Evolutionary conservation across 2,797 vertebrate genomes (phyloP), one percentile per base, ranked within the genome.

Genomic region (Lagodon rhomboides): DNA sequence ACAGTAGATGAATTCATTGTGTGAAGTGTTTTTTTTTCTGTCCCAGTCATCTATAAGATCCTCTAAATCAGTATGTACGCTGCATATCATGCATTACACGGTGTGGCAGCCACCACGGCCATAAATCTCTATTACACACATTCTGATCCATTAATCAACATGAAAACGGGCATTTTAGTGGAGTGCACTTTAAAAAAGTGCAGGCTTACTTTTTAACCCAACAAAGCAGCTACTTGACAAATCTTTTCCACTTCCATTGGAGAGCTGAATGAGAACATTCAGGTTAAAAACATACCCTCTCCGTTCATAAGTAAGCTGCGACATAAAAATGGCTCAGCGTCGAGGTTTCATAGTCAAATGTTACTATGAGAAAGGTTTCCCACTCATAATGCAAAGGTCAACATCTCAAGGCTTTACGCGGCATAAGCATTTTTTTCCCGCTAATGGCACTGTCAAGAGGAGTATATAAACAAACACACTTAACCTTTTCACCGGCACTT

Each of bases 401-500:
- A 46, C 47, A 62, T 65, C 44, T 50, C 59, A 64, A 8, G 0
- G 38, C 58, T 83, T 78, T 60, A 64, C 61, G 65, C 67, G 41
- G 75, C 47, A 67, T 73, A 75, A 64, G 46, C 61, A 73, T 73
- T 66, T 13, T 13, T 4, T 66, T 46, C 66, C 66, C 11, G 60
- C 62, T 85, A 80, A 74, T 77, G 30, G 12, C 49, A 56, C 43
- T 75, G 73, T 80, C 76, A 62, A 59, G 23, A 67, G 18, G 18
- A 68, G 49, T 53, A 58, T 50, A 68, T 44, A 68, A 77, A 76
- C n/a, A 82, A 80, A 61, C 46, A 75, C 59, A 78, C 56, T 86
- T 80, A 85, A 90, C 81, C 83, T 91, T 86, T 86, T 77, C 77
- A 73, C 49, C 49, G 54, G 63, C 15, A 59, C 75, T 73, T 75